Conservation (phyloP, 1,140 invertebrate species). For the Neuroterus valhalla region DNA sequence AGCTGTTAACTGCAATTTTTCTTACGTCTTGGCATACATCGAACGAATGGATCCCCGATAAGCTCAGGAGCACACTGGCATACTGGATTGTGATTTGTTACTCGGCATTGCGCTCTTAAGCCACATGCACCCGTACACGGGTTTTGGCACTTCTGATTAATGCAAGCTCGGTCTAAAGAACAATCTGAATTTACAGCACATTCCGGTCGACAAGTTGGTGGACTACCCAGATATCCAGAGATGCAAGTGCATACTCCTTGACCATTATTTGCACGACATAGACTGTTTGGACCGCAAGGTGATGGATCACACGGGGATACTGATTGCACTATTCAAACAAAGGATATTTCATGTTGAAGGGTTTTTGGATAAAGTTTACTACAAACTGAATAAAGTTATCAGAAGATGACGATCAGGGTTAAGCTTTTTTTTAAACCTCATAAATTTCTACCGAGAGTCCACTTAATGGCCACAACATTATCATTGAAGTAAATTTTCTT, state of each 20-base stretch:
- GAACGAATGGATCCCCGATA: slow-evolving; percentile 79
- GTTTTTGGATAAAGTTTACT: neutral
- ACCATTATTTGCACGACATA: slow-evolving; percentile 81
- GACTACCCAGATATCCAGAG: slow-evolving; percentile 82
- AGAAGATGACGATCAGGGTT: too few relatives aligned
- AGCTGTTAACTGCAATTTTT: neutral
- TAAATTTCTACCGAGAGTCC: too few relatives aligned
- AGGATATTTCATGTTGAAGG: neutral
- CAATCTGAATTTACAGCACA: slow-evolving; percentile 83
- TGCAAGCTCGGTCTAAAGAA: slow-evolving; percentile 79
- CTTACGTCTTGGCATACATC: slow-evolving; percentile 51
- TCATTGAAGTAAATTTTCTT: too few relatives aligned
- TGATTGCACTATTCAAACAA: slow-evolving; percentile 62
- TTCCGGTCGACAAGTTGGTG: slow-evolving; percentile 83
- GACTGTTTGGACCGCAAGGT: slow-evolving; percentile 85
- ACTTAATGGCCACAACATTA: too few relatives aligned
- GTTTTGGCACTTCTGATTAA: slow-evolving; percentile 83
- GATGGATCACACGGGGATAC: slow-evolving; percentile 83
- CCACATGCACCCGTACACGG: slow-evolving; percentile 85
- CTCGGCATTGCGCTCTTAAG: slow-evolving; percentile 78
- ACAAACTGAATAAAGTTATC: neutral
- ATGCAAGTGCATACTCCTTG: slow-evolving; percentile 85
- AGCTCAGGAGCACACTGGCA: slow-evolving; percentile 78
- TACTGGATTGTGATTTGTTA: slow-evolving; percentile 81
- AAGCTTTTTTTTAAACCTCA: too few relatives aligned